phyloP scores from a whole-genome alignment of 2,888 invertebrate species.

The Drosophila mayaguana region DNA sequence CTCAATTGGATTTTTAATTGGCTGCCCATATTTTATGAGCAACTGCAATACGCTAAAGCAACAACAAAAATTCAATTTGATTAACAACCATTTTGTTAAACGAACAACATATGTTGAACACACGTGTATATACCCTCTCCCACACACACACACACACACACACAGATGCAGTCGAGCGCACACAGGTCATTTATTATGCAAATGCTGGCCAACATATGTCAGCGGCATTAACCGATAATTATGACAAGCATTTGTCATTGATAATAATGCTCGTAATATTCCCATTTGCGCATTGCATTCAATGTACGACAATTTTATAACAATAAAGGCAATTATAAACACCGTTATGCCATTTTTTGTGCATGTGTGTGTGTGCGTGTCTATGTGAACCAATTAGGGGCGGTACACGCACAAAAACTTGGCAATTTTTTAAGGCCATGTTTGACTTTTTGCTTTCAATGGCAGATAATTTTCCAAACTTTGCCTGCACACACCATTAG shows the following conservation, averaged over 20 bases:
- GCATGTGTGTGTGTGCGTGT: slow-evolving; percentile 9
- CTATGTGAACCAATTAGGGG: slow-evolving; percentile 49
- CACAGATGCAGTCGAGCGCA: neutral
- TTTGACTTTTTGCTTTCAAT: slow-evolving; percentile 27
- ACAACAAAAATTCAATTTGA: neutral
- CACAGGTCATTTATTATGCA: slow-evolving; percentile 58
- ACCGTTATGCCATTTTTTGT: slow-evolving; percentile 8
- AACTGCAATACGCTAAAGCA: neutral
- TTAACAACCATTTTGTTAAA: slow-evolving; percentile 10
- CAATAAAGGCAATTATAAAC: slow-evolving; percentile 51
- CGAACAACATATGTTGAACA: slow-evolving; percentile 21
- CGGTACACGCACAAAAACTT: slow-evolving; percentile 21
- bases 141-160: neutral
- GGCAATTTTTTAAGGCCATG: slow-evolving; percentile 22
- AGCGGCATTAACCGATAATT: slow-evolving; percentile 78
- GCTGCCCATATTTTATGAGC: slow-evolving; percentile 3
- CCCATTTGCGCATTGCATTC: slow-evolving; percentile 33
- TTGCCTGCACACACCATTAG: slow-evolving; percentile 46
- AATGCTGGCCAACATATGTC: slow-evolving; percentile 71
- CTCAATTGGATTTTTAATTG: neutral
- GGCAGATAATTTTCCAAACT: slow-evolving; percentile 30
- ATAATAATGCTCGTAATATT: slow-evolving; percentile 46
- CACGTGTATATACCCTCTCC: neutral
- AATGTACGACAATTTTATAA: slow-evolving; percentile 53
- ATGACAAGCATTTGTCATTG: slow-evolving; percentile 72